phyloP scores from a whole-genome alignment of 2,113 vertebrate genomes.

The Phrynosoma platyrhinos region DNA sequence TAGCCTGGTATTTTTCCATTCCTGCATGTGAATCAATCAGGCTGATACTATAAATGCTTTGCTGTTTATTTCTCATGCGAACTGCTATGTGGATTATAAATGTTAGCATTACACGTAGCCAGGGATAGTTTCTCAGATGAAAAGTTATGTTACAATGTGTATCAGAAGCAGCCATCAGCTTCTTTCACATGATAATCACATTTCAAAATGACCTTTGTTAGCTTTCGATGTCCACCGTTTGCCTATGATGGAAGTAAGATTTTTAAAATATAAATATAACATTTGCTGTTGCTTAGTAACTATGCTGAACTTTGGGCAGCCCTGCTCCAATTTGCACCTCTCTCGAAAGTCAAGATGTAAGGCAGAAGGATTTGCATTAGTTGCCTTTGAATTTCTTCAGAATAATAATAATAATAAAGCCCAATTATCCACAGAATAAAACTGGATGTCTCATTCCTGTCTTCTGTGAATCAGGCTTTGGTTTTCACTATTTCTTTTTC shows the following conservation, averaged over 20 bases:
- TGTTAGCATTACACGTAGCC: not conserved
- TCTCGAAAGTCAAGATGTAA: constrained; percentile 7
- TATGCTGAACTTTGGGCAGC: constrained; percentile 29
- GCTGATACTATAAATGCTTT: constrained; percentile 10
- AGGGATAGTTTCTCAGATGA: not conserved
- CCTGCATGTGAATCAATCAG: constrained; percentile 9
- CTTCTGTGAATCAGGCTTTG: not conserved
- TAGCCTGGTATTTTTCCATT: not conserved
- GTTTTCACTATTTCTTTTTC: not conserved
- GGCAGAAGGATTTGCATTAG: constrained; percentile 17
- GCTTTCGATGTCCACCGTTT: constrained; percentile 29
- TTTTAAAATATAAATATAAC: constrained; percentile 42
- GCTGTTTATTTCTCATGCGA: constrained; percentile 13
- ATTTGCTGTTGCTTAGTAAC: constrained; percentile 59
- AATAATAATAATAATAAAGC: not conserved
- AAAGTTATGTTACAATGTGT: not conserved
- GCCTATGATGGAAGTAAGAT: constrained; percentile 14
- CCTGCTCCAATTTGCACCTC: constrained; percentile 29
- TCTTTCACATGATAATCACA: constrained; percentile 49
- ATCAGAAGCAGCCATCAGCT: not conserved
- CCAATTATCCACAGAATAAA: constrained; percentile 19
- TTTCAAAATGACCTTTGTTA: constrained; percentile 34
- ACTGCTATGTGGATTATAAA: constrained; percentile 23
- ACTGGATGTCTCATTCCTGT: not conserved
- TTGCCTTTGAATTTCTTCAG: constrained; percentile 1